phyloP scores from a whole-genome alignment of 1,140 invertebrate species.

The Tetramorium parvispinum region DNA sequence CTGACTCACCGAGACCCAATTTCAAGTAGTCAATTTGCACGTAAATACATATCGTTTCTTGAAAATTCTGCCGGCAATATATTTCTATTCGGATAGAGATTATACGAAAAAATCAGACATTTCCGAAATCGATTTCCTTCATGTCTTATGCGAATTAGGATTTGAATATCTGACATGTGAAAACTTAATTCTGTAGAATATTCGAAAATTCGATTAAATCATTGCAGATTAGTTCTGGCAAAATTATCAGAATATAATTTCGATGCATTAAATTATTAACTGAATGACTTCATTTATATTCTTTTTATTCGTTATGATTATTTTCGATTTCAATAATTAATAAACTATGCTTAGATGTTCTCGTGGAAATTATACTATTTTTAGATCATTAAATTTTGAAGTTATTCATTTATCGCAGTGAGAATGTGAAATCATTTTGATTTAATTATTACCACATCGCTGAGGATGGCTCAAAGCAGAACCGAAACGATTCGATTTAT shows the following conservation, averaged over 20 bases:
- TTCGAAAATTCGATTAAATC: not conserved
- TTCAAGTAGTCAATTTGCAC: constrained; percentile 53
- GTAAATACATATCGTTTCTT: constrained; percentile 13
- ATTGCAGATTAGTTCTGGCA: not conserved
- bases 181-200: not conserved
- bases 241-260: not conserved
- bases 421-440: too few relatives aligned
- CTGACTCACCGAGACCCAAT: constrained; percentile 55
- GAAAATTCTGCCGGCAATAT: constrained; percentile 6
- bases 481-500: too few relatives aligned
- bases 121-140: not conserved
- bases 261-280: not conserved
- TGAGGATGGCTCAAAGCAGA: too few relatives aligned
- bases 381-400: too few relatives aligned
- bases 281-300: too few relatives aligned
- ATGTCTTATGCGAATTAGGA: not conserved
- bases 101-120: not conserved
- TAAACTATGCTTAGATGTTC: too few relatives aligned
- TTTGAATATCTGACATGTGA: not conserved
- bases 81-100: not conserved
- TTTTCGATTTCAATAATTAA: too few relatives aligned
- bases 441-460: too few relatives aligned
- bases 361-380: too few relatives aligned
- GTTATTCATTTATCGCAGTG: too few relatives aligned
- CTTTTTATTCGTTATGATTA: too few relatives aligned